phyloP scores from a whole-genome alignment of 2,797 vertebrate species.

The Stomatorhinus walkeri region DNA sequence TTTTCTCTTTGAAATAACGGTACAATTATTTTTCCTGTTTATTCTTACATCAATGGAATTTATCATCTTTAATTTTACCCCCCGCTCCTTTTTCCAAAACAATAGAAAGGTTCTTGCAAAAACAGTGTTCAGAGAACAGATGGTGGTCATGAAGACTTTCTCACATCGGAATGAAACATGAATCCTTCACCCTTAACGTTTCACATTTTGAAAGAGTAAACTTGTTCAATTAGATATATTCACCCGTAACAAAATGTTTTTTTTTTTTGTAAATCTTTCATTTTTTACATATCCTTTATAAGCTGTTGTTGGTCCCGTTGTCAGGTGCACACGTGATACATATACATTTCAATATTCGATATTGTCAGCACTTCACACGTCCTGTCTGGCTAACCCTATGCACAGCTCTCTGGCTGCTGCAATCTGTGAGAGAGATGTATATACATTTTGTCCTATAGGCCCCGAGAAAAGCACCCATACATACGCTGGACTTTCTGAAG shows the following conservation, averaged over 20 bases:
- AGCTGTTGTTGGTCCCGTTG: slow-evolving; percentile 25
- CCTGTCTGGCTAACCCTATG: slow-evolving; percentile 10
- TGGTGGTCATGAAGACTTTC: background rate
- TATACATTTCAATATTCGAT: slow-evolving; percentile 2
- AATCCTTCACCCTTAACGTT: background rate
- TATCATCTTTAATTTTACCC: background rate
- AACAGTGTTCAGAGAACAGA: background rate
- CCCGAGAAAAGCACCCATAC: slow-evolving; percentile 26
- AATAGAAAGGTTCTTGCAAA: background rate
- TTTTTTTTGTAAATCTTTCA: background rate
- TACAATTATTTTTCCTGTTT: background rate
- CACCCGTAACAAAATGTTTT: background rate
- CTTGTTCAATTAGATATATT: background rate
- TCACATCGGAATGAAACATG: background rate
- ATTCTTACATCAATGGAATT: background rate
- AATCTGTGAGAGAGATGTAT: slow-evolving; percentile 16
- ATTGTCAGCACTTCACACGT: slow-evolving; percentile 27
- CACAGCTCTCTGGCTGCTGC: slow-evolving; percentile 25
- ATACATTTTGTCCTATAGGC: background rate
- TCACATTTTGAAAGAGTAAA: background rate
- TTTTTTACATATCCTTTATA: background rate
- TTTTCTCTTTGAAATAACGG: slow-evolving; percentile 30
- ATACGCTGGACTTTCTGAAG: slow-evolving; percentile 21
- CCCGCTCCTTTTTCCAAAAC: background rate
- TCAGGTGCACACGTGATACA: background rate